Percentiles rank a stretch among this genome's conserved stretches.
phyloP scores from a whole-genome alignment of 2,888 invertebrate species.

The Lypha dubia region DNA sequence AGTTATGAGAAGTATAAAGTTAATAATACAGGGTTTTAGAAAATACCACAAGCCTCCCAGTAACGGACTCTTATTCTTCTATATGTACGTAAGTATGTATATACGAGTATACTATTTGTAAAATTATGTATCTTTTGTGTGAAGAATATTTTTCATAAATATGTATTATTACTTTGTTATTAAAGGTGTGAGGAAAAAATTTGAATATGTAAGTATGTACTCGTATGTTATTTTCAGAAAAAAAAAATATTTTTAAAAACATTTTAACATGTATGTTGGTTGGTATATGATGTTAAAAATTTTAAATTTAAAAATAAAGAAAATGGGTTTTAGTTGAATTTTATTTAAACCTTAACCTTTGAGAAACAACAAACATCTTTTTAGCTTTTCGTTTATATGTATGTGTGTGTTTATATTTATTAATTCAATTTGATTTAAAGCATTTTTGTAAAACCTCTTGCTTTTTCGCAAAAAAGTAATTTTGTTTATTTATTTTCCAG shows the following conservation, averaged over 20 bases:
- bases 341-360: too few species aligned
- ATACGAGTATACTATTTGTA: conserved; percentile 4
- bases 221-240: conserved; percentile 39
- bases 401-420: conserved; percentile 42
- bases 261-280: conserved; percentile 34
- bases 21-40: too few species aligned
- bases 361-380: background rate
- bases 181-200: conserved; percentile 53
- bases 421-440: conserved; percentile 69
- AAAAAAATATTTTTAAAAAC: conserved; percentile 43
- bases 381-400: conserved; percentile 35
- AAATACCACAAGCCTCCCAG: too few species aligned
- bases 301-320: conserved; percentile 39
- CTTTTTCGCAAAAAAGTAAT: conserved; percentile 33
- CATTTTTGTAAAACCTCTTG: conserved; percentile 54
- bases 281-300: conserved; percentile 11
- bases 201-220: conserved; percentile 46
- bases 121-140: conserved; percentile 29
- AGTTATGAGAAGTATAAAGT: too few species aligned
- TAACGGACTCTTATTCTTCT: too few species aligned
- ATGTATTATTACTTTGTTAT: conserved; percentile 23
- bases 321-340: conserved; percentile 35
- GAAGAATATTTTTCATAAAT: conserved; percentile 48
- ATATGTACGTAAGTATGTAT: too few species aligned
- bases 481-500: conserved; percentile 8